Percentiles rank a stretch among this genome's conserved stretches.
phyloP scores from a whole-genome alignment of 2,113 vertebrate genomes.

The Sapayoa aenigma region DNA sequence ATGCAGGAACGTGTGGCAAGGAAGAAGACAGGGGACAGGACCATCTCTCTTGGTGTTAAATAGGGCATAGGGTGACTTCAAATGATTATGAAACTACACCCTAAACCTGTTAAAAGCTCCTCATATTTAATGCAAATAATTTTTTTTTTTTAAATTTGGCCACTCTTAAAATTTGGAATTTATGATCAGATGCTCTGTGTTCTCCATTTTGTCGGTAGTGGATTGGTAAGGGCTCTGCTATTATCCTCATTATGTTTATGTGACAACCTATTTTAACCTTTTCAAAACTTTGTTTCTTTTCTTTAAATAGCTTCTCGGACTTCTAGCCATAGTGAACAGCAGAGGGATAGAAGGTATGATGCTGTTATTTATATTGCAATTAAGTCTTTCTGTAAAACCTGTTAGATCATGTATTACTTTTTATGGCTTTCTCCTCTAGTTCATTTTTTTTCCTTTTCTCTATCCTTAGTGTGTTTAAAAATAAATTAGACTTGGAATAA shows the following conservation, averaged over 20 bases:
- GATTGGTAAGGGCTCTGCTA: not conserved
- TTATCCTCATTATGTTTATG: not conserved
- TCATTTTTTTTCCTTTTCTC: not conserved
- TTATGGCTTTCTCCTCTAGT: not conserved
- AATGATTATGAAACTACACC: not conserved
- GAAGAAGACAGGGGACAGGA: not conserved
- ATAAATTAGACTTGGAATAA: not conserved
- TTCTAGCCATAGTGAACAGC: constrained; percentile 78
- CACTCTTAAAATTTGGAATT: not conserved
- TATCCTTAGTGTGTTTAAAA: not conserved
- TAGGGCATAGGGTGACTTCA: not conserved
- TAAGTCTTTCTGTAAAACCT: not conserved
- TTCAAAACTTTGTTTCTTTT: constrained; percentile 11
- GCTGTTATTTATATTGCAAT: not conserved
- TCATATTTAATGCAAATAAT: not conserved
- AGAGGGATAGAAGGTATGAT: constrained; percentile 87
- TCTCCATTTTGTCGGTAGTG: not conserved
- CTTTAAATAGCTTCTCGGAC: constrained; percentile 76
- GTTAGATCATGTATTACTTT: not conserved
- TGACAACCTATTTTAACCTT: not conserved
- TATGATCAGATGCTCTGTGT: not conserved
- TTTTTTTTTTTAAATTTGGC: not conserved
- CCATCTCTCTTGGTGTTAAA: not conserved
- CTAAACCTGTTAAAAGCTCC: not conserved
- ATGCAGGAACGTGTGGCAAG: not conserved